phyloP scores from a whole-genome alignment of 1,140 invertebrate species.

The Sycophaga agraensis region DNA sequence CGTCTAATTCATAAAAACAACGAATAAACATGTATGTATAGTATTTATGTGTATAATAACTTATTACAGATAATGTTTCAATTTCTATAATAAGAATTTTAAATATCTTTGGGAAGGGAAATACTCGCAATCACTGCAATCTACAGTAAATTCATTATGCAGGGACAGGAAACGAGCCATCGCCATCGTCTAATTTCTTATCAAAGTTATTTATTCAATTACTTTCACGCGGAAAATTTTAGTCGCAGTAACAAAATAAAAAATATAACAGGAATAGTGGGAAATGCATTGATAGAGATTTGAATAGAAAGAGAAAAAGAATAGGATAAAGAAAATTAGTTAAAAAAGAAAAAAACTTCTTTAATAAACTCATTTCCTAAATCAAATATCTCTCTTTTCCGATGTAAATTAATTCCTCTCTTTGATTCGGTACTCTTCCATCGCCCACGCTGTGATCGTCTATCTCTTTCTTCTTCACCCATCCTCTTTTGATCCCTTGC shows the following conservation, averaged over 20 bases:
- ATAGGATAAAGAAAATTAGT: constrained; percentile 1
- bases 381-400: constrained; percentile 17
- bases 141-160: too few relatives aligned
- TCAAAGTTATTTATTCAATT: constrained; percentile 22
- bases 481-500: background rate
- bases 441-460: background rate
- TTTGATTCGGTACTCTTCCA: constrained; percentile 12
- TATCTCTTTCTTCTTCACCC: background rate
- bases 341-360: constrained; percentile 7
- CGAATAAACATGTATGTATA: too few relatives aligned
- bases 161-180: too few relatives aligned
- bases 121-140: too few relatives aligned
- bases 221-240: constrained; percentile 2
- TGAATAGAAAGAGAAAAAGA: background rate
- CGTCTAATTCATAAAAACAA: too few relatives aligned
- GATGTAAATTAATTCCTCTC: constrained; percentile 19
- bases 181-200: constrained; percentile 6
- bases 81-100: too few relatives aligned
- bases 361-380: constrained; percentile 19
- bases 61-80: too few relatives aligned
- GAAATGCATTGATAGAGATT: too few relatives aligned
- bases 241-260: constrained; percentile 4
- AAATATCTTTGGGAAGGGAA: too few relatives aligned
- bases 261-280: background rate
- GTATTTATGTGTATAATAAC: too few relatives aligned